Base-by-base conservation (phyloP, 2,797 vertebrate species). In the Lateolabrax maculatus region DNA sequence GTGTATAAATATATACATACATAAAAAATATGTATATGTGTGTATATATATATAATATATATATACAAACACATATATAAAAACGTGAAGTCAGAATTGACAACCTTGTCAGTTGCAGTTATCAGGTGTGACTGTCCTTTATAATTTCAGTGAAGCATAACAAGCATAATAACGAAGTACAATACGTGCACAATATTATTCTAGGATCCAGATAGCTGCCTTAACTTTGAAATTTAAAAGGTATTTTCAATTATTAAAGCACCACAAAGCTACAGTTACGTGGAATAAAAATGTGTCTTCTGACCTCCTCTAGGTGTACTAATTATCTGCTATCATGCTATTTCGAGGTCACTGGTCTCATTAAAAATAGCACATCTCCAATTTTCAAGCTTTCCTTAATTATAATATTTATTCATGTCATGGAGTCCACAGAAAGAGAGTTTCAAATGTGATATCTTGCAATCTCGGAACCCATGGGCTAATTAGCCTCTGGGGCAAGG, bases 371-470 rank as follows among this genome's bases (percentile, higher is more conserved):
- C 34, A 36, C 3, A 18, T 74, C 3, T 55, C 25, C 36, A 7
- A 65, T 49, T 68, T 39, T 25, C 11, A 43, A 16, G n/a, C 43
- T 16, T 36, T 55, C 9, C 37, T 31, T 10, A 51, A 46, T 53
- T 21, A 29, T 29, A n/a, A 34, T 58, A 18, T 23, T 21, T 37
- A 71, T 78, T 73, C 9, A 39, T 55, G 48, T 69, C 13, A 43
- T 2, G 31, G 31, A 60, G 9, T 52, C 16, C 52, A 34, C 12
- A 36, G n/a, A 37, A 71, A 65, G 10, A 39, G n/a, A 58, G 6
- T 16, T 60, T 51, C 1, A 51, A 11, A 48, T 43, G 36, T 44
- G 13, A 11, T 7, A n/a, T n/a, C n/a, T n/a, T n/a, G n/a, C n/a
- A n/a, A n/a, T n/a, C n/a, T n/a, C n/a, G n/a, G n/a, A n/a, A n/a